These are phyloP conservation scores for Acleris laterana DNA, from an alignment of 2,888 invertebrate species.

Conservation along the genomic window DNA sequence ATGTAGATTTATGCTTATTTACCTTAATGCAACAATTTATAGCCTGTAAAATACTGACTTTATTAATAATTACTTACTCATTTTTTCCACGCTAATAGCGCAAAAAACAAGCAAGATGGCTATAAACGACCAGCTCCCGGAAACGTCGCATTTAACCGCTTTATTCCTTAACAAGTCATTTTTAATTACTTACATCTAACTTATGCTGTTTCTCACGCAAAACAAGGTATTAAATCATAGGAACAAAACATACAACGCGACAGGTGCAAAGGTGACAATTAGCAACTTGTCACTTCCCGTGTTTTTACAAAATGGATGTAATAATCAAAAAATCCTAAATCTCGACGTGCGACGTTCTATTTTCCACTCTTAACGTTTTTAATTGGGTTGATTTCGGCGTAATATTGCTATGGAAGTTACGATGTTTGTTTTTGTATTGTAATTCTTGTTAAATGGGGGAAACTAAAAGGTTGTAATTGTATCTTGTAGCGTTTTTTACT, in stretches of 20 bases:
- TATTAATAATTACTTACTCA: too few relatives aligned
- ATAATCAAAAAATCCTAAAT: background rate
- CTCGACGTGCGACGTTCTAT: background rate
- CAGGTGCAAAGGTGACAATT: conserved; percentile 77
- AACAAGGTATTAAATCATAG: conserved; percentile 37
- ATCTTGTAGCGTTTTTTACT: conserved; percentile 13
- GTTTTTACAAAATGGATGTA: conserved; percentile 16
- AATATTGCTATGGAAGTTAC: background rate
- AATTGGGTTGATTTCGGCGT: background rate
- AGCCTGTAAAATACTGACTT: too few relatives aligned
- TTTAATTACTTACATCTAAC: conserved; percentile 30
- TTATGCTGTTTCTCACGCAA: conserved; percentile 40
- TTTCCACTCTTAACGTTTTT: background rate
- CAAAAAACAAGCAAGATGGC: background rate
- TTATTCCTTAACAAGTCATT: conserved; percentile 14
- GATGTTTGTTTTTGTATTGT: background rate
- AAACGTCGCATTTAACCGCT: conserved; percentile 5
- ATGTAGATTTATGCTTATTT: too few relatives aligned
- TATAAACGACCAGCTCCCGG: background rate
- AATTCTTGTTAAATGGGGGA: conserved; percentile 20
- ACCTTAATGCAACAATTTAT: too few relatives aligned
- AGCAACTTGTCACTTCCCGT: conserved; percentile 75
- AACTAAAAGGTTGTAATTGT: conserved; percentile 17
- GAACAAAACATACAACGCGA: conserved; percentile 41
- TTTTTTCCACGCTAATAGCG: too few relatives aligned